These are phyloP conservation scores for Gandaritis pyraliata DNA, from an alignment of 2,888 invertebrate species.

Conservation along the genomic window DNA sequence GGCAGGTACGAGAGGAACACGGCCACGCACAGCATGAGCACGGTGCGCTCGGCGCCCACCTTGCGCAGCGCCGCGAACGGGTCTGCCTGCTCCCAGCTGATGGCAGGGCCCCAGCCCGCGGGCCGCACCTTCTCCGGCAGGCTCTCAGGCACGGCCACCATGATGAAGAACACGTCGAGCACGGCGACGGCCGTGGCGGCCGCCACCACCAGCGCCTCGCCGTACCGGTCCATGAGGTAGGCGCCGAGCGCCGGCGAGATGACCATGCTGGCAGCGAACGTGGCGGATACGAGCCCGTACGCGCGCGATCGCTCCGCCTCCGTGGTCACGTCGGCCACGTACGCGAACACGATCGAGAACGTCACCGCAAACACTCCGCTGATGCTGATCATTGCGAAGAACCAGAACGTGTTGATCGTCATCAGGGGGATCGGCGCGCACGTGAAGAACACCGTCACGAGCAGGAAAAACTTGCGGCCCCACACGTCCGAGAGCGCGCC, in stretches of 20 bases:
- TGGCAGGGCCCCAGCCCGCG: slow-evolving; percentile 92
- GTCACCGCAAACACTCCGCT: slow-evolving; percentile 99
- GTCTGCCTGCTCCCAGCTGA: slow-evolving; percentile 99
- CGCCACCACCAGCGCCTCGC: slow-evolving; percentile 94
- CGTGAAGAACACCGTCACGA: slow-evolving; percentile 99
- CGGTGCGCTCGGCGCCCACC: slow-evolving; percentile 97
- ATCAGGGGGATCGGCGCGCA: slow-evolving; percentile 99
- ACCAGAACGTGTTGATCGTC: slow-evolving; percentile 99
- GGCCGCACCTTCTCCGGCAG: slow-evolving; percentile 95
- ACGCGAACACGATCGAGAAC: slow-evolving; percentile 99
- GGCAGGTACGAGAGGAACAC: slow-evolving; percentile 99
- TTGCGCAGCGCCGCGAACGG: slow-evolving; percentile 96
- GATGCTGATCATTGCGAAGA: slow-evolving; percentile 99
- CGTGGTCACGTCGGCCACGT: slow-evolving; percentile 99
- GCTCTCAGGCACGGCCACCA: slow-evolving; percentile 99
- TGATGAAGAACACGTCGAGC: slow-evolving; percentile 98
- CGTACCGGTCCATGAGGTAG: slow-evolving; percentile 93
- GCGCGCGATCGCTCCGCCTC: slow-evolving; percentile 97
- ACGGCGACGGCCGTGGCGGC: slow-evolving; percentile 98
- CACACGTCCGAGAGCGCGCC: slow-evolving; percentile 99
- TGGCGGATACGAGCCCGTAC: slow-evolving; percentile 98
- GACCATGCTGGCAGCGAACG: slow-evolving; percentile 99
- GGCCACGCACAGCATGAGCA: slow-evolving; percentile 97
- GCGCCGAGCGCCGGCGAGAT: slow-evolving; percentile 98
- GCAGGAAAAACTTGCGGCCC: slow-evolving; percentile 98